A percentile compares a stretch with the other conserved stretches of the same genome.
Conservation (phyloP, 2,113 vertebrate genomes). For the Parotia lawesii region DNA sequence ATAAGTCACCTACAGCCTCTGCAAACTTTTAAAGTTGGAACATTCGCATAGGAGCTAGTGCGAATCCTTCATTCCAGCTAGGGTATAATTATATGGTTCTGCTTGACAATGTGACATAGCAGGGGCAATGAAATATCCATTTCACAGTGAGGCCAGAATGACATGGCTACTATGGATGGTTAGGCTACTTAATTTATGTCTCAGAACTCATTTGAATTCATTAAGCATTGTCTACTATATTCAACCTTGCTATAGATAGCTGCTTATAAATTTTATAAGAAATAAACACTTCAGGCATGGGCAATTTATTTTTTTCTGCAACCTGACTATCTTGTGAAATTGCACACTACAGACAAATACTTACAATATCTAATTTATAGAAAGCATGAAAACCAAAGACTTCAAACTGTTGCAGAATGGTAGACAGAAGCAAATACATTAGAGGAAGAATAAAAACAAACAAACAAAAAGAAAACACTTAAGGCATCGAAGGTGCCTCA, state of each 20-base stretch:
- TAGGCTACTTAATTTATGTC: conserved; percentile 54
- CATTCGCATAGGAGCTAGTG: background rate
- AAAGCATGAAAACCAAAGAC: background rate
- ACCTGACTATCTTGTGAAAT: background rate
- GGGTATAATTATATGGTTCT: conserved; percentile 20
- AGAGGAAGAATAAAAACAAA: conserved; percentile 33
- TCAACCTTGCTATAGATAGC: conserved; percentile 13
- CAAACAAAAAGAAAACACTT: background rate
- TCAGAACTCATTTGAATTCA: conserved; percentile 53
- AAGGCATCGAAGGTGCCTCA: background rate
- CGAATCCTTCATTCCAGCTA: background rate
- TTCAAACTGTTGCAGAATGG: background rate
- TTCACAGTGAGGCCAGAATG: conserved; percentile 1
- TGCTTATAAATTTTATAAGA: conserved; percentile 40
- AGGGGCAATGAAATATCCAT: conserved; percentile 47
- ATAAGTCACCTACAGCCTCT: background rate
- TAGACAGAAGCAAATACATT: background rate
- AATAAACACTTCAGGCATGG: conserved; percentile 11
- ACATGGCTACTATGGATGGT: conserved; percentile 45
- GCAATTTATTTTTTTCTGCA: conserved; percentile 13
- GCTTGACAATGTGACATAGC: conserved; percentile 31
- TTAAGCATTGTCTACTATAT: conserved; percentile 13
- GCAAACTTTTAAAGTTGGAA: background rate
- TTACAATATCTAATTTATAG: background rate
- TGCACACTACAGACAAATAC: background rate